Evolutionary conservation across 1,140 invertebrate genomes (phyloP), one percentile per base, ranked within the genome.

Genomic region (Drosophila seguyi): DNA sequence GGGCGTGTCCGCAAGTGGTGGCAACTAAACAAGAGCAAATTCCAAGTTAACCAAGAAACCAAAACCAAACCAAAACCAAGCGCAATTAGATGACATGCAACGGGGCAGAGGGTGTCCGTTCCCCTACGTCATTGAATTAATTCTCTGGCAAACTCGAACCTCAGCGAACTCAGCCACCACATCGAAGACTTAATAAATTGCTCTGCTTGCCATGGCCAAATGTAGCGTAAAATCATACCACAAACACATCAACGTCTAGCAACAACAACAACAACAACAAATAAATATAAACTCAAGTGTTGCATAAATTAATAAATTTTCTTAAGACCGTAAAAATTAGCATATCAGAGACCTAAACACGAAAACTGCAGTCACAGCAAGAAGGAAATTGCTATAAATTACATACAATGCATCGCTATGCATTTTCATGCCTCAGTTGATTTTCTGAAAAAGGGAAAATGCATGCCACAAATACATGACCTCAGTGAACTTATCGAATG

Each of bases 281-380:
- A 79, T 83, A 75, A 62, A 75, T 75, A 83, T 82, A 83, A 59
- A 31, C 62, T 58, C 53, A 77, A 84, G 81, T 84, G 66, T 73
- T 73, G 81, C 81, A 85, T 84, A 85, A 85, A 84, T 84, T 84
- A 85, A 84, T 81, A 84, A 76, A 67, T 85, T 84, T 56, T 56
- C 66, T 31, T 69, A 34, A 20, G 58, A 41, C 36, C 39, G 22
- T 47, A 50, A 42, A 53, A 84, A 84, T 84, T 85, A 67, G 57
- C 81, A 84, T 84, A 76, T 81, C 58, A 81, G 56, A 59, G 61
- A 56, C 31, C 50, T 22, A 75, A 74, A 53, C 42, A 65, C 44
- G 56, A 58, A 78, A 72, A 72, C 47, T 84, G 77, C 77, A 85
- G 73, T 56, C 62, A 68, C 75, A 65, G 77, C 78, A 74, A 48